Evolutionary conservation across 2,888 invertebrate species (phyloP).

Genomic region (Sphaeridia pumilis): DNA sequence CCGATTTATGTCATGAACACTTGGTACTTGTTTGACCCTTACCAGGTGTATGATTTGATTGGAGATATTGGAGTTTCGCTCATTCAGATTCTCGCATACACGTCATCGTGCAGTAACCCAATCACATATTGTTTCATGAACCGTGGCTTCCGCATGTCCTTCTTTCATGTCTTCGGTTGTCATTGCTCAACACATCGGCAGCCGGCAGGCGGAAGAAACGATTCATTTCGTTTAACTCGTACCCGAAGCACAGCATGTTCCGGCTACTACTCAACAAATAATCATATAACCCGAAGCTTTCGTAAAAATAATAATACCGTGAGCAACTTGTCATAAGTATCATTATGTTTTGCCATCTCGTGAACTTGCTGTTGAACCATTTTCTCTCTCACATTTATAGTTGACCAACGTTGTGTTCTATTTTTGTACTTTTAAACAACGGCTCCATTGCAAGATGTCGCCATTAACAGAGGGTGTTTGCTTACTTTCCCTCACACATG

Average conservation of each 20-base stretch:
- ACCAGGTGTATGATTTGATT: conserved; percentile 42
- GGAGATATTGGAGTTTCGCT: conserved; percentile 46
- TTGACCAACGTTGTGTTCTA: too few species aligned
- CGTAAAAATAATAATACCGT: not conserved
- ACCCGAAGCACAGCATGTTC: conserved; percentile 24
- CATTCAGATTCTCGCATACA: conserved; percentile 50
- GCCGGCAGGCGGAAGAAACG: conserved; percentile 15
- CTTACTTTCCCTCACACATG: too few species aligned
- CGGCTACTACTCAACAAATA: not conserved
- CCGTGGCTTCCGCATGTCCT: conserved; percentile 52
- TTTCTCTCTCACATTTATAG: too few species aligned
- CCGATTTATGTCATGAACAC: conserved; percentile 52
- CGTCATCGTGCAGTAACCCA: conserved; percentile 54
- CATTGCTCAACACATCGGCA: conserved; percentile 32
- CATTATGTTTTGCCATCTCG: too few species aligned
- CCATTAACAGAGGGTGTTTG: too few species aligned
- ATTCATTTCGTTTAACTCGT: conserved; percentile 28
- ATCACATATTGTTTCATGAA: conserved; percentile 61
- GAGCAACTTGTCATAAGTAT: too few species aligned
- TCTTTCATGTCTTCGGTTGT: conserved; percentile 50
- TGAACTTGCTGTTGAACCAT: too few species aligned
- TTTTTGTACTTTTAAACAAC: too few species aligned
- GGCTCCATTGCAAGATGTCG: too few species aligned
- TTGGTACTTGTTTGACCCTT: conserved; percentile 46
- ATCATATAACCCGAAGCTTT: not conserved